Evolutionary conservation across 2,113 vertebrate species (phyloP).

Genomic region (Symphodus melops): DNA sequence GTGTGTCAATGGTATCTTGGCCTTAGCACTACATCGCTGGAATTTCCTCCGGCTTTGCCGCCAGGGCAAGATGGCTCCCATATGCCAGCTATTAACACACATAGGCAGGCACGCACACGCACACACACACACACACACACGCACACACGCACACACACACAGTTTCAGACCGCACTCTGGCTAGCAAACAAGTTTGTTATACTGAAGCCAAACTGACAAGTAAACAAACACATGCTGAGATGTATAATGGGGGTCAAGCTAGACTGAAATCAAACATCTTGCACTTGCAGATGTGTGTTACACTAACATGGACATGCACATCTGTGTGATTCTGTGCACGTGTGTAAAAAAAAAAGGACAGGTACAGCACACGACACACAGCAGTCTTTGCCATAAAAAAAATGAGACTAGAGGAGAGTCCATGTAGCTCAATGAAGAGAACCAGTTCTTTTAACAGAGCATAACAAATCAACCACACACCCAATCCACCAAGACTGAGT

Average conservation of each 20-base stretch:
- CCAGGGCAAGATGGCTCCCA: slow-evolving; percentile 78
- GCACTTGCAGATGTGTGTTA: neutral
- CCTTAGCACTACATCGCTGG: slow-evolving; percentile 60
- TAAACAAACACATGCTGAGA: slow-evolving; percentile 62
- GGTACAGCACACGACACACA: no score
- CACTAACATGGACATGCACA: neutral
- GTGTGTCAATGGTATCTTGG: slow-evolving; percentile 59
- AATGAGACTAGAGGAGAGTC: no score
- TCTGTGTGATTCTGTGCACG: neutral
- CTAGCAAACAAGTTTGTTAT: slow-evolving; percentile 51
- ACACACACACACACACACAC: slow-evolving; percentile 39
- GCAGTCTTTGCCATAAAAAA: no score
- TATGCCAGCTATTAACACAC: slow-evolving; percentile 76
- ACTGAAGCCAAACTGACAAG: slow-evolving; percentile 56
- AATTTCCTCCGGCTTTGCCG: slow-evolving; percentile 75
- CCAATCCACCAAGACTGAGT: no score
- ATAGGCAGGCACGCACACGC: slow-evolving; percentile 26
- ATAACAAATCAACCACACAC: no score
- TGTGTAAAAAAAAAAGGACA: no score
- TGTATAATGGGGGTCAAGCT: slow-evolving; percentile 46
- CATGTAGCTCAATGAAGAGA: no score
- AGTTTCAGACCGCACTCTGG: slow-evolving; percentile 50
- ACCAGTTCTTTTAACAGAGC: no score
- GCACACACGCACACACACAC: slow-evolving; percentile 6
- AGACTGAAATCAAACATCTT: slow-evolving; percentile 26